Conservation (phyloP, 2,113 vertebrate species). For the Pituophis catenifer region DNA sequence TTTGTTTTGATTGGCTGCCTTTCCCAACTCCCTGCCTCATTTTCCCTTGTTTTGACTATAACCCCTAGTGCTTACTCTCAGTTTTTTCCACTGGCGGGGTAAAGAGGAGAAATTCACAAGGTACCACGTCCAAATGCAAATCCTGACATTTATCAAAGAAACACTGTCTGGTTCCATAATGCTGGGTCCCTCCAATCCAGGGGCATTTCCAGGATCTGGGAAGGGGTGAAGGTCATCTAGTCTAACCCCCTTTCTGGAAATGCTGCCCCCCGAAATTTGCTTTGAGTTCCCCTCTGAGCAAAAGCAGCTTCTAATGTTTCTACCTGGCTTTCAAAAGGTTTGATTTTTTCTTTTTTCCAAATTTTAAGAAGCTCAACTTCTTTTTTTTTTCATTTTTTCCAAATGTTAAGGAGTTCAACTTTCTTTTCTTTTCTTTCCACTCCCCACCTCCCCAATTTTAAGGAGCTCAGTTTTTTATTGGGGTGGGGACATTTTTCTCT, state of each 20-base stretch:
- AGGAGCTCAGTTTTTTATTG: background rate
- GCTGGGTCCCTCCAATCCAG: background rate
- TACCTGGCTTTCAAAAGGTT: background rate
- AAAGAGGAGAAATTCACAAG: accelerated
- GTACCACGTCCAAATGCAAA: background rate
- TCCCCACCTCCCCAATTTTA: background rate
- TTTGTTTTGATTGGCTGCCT: constrained; percentile 48
- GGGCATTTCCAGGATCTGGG: too few relatives aligned
- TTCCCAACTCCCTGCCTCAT: constrained; percentile 20
- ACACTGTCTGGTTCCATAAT: background rate
- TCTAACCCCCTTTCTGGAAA: background rate
- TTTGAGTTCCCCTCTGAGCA: background rate
- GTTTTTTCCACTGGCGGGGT: background rate
- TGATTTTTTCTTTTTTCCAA: background rate
- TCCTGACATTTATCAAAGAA: background rate
- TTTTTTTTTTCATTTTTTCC: too few relatives aligned
- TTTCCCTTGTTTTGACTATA: constrained; percentile 44
- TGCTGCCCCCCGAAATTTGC: background rate
- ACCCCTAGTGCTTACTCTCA: background rate
- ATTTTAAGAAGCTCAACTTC: background rate
- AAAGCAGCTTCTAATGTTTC: background rate
- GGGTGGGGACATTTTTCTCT: background rate
- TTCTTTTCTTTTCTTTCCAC: background rate
- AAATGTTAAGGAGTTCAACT: too few relatives aligned
- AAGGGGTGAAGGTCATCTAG: background rate